These are phyloP conservation scores for Arrhamphus sclerolepis DNA, from an alignment of 2,797 vertebrate species.

Conservation along the genomic window DNA sequence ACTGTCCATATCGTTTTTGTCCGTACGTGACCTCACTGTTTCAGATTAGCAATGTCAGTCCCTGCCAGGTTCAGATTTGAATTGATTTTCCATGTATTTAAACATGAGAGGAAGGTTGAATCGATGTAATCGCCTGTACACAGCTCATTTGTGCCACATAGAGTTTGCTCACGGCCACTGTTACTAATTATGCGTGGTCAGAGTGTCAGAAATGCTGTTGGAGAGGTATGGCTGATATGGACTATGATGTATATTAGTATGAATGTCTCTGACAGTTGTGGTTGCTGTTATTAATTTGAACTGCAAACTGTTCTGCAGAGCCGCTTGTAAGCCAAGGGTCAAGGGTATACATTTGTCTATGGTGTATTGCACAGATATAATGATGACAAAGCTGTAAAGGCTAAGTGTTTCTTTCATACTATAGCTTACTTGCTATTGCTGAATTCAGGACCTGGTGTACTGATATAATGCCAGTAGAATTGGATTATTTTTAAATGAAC, in stretches of 20 bases:
- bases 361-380: slow-evolving; percentile 70
- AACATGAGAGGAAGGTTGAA: slow-evolving; percentile 38
- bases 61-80: slow-evolving; percentile 13
- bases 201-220: neutral
- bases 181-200: slow-evolving; percentile 16
- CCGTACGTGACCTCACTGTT: too few relatives aligned
- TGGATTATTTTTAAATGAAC: neutral
- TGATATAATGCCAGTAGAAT: neutral
- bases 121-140: slow-evolving; percentile 46
- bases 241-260: neutral
- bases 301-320: slow-evolving; percentile 40
- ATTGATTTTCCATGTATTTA: slow-evolving; percentile 56
- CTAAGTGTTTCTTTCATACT: neutral
- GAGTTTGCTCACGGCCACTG: slow-evolving; percentile 29
- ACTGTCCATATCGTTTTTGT: too few relatives aligned
- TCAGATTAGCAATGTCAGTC: slow-evolving; percentile 3
- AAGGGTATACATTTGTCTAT: slow-evolving; percentile 50
- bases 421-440: neutral
- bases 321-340: slow-evolving; percentile 33
- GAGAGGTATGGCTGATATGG: neutral
- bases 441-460: neutral
- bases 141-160: slow-evolving; percentile 30
- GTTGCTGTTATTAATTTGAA: slow-evolving; percentile 43
- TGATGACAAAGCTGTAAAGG: slow-evolving; percentile 42
- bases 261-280: slow-evolving; percentile 13